Evolutionary conservation across 2,888 invertebrate genomes (phyloP), one percentile per base, ranked within the genome.

Genomic region (Oscheius sp.): DNA sequence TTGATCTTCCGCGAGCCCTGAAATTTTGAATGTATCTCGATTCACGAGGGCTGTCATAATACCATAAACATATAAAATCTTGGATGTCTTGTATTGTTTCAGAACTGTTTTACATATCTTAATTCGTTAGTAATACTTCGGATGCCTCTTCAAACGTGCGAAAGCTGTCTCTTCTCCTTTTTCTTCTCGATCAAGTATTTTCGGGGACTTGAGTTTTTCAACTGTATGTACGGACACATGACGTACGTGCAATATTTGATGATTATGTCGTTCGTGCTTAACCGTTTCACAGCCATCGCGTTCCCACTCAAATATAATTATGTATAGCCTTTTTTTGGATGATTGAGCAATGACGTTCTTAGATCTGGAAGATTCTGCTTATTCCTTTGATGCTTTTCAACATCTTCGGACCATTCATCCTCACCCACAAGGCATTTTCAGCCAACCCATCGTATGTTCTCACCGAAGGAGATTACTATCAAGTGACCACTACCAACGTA

Each of bases 281-380:
- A 63, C n/a, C 47, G 63, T 2, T 48, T 63, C n/a, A 63, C 63
- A 10, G 63, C 63, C 13, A 33, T 63, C n/a, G n/a, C 48, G 5
- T 48, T n/a, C 21, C 63, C 47, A 29, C 29, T 63, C n/a, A 47
- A 48, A n/a, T 48, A 63, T 48, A 21, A 63, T 29, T 10, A 47
- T 10, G 63, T 48, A 29, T 21, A 11, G 7, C 7, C 11, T 53
- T 53, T 53, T 29, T 11, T 53, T 11, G 3, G 7, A 3, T 5
- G 42, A 42, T 42, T 42, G 42, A 42, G 21, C 21, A 21, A 42
- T 42, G 42, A 42, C 42, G 42, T 42, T 42, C 4, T 35, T 11
- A 60, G 60, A 60, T 60, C 35, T 60, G 60, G 60, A 60, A 60
- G 29, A 3, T 11, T 3, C 33, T 58, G 58, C 32, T 58, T 32